Conservation (phyloP, 2,113 vertebrate genomes). For the Empidonax alnorum region DNA sequence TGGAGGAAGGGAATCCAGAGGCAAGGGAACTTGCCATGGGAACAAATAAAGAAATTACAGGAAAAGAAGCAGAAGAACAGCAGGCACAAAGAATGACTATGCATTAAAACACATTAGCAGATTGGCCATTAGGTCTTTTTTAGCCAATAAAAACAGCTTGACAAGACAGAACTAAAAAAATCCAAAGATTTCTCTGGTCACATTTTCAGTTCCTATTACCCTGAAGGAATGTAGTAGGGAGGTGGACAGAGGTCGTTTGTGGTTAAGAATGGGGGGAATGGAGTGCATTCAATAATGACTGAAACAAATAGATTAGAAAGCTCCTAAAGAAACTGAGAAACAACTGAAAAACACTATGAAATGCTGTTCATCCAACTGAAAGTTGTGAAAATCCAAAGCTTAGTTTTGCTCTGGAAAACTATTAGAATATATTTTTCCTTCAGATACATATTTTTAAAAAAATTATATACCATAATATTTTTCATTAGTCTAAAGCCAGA, state of each 20-base stretch:
- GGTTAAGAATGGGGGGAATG: neutral
- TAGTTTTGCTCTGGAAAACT: neutral
- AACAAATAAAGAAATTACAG: neutral
- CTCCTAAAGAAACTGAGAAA: neutral
- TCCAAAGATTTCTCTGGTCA: neutral
- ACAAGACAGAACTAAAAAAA: conserved; percentile 53
- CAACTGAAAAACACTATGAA: neutral
- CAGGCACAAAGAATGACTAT: neutral
- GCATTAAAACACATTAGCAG: conserved; percentile 24
- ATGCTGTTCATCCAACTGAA: neutral
- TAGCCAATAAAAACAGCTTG: conserved; percentile 24
- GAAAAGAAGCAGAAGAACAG: neutral
- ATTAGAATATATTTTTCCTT: neutral
- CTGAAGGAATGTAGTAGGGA: neutral
- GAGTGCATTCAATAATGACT: neutral
- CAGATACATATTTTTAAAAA: neutral
- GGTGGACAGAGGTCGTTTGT: neutral
- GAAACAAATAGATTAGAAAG: neutral
- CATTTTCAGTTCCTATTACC: neutral
- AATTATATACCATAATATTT: neutral
- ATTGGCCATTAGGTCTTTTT: neutral
- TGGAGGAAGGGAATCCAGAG: neutral
- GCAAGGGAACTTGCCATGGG: neutral
- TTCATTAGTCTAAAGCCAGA: neutral
- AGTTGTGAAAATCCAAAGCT: neutral